These are phyloP conservation scores for Leptodactylus fallax DNA, from an alignment of 2,797 vertebrate species.

Conservation along the genomic window DNA sequence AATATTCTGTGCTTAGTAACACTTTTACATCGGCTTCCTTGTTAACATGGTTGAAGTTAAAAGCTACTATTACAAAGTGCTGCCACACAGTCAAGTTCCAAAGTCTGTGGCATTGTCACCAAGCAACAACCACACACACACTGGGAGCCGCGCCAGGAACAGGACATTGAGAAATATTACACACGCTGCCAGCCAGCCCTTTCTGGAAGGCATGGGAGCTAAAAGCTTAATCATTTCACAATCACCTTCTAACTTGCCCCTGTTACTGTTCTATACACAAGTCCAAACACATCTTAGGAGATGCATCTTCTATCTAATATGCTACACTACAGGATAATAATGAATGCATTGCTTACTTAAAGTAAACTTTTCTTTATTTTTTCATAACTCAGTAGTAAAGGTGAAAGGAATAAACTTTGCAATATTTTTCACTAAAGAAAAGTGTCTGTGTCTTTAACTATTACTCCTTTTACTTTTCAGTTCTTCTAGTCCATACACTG, in stretches of 20 bases:
- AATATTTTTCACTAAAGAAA: too few species aligned
- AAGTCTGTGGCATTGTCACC: slow-evolving; percentile 33
- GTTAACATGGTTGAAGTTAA: slow-evolving; percentile 33
- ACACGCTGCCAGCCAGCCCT: neutral
- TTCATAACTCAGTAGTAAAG: too few species aligned
- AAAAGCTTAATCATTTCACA: neutral
- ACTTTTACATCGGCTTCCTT: slow-evolving; percentile 34
- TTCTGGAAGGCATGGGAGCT: neutral
- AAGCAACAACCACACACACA: slow-evolving; percentile 23
- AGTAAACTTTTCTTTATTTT: neutral
- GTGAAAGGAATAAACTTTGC: too few species aligned
- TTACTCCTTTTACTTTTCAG: too few species aligned
- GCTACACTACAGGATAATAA: neutral
- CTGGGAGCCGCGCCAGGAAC: neutral
- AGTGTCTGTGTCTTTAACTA: too few species aligned
- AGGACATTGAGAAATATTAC: slow-evolving; percentile 34
- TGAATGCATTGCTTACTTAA: neutral
- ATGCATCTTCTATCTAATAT: neutral
- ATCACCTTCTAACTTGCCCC: neutral
- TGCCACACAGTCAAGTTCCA: slow-evolving; percentile 31
- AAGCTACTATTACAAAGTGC: slow-evolving; percentile 33
- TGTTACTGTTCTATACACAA: neutral
- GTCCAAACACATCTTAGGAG: neutral
- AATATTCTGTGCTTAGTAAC: slow-evolving; percentile 36
- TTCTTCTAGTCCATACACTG: too few species aligned